Evolutionary conservation across 2,797 vertebrate genomes (phyloP).

Genomic region (Sciaenops ocellatus): DNA sequence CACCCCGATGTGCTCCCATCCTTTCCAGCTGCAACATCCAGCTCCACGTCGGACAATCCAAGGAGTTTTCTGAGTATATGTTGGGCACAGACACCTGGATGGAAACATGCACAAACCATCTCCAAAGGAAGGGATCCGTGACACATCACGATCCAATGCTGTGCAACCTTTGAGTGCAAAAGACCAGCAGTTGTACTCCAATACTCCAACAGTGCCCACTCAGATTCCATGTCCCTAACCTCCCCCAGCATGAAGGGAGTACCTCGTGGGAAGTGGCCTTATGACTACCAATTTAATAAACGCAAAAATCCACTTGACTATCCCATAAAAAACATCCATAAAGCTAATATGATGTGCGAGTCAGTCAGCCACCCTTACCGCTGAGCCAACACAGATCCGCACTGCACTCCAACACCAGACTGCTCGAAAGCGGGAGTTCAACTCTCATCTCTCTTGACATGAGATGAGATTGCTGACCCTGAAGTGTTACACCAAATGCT

Average conservation of each 20-base stretch:
- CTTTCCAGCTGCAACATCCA: not conserved
- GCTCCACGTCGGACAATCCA: not conserved
- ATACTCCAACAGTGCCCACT: not conserved
- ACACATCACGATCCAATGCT: not conserved
- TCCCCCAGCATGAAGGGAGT: not conserved
- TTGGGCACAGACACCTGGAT: not conserved
- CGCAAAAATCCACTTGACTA: constrained; percentile 31
- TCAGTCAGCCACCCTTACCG: constrained; percentile 41
- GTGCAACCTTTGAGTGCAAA: not conserved
- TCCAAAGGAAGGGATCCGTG: not conserved
- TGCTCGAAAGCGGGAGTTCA: constrained; percentile 15
- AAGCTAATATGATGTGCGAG: constrained; percentile 25
- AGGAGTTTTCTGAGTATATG: not conserved
- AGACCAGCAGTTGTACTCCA: not conserved
- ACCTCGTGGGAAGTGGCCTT: not conserved
- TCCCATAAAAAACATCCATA: constrained; percentile 27
- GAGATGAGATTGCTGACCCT: constrained; percentile 52
- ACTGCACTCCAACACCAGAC: not conserved
- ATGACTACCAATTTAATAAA: constrained; percentile 36
- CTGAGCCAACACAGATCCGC: constrained; percentile 26
- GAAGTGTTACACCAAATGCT: constrained; percentile 57
- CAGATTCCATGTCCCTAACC: not conserved
- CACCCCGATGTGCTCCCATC: constrained; percentile 22
- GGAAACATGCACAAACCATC: not conserved
- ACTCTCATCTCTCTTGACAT: constrained; percentile 34